Conservation (phyloP, 2,113 vertebrate genomes). For the Heloderma charlesbogerti region DNA sequence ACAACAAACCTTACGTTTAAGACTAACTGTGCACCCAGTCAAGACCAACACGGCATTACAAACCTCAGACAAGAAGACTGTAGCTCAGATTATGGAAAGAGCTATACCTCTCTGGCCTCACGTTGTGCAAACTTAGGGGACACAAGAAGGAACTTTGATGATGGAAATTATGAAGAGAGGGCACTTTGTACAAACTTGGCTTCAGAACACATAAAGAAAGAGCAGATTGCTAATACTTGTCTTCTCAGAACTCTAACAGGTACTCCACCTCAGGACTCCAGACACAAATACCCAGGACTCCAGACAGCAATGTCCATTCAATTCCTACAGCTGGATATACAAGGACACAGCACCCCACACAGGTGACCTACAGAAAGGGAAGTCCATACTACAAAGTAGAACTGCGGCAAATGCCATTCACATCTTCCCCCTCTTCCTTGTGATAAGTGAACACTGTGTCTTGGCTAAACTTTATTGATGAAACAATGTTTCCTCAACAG, state of each 20-base stretch:
- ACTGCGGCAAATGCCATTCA: too few relatives aligned
- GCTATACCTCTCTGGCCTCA: background rate
- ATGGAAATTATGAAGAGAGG: background rate
- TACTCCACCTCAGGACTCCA: too few relatives aligned
- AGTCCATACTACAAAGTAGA: too few relatives aligned
- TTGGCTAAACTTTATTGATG: too few relatives aligned
- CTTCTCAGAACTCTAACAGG: too few relatives aligned
- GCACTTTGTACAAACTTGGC: too few relatives aligned
- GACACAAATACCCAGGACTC: background rate
- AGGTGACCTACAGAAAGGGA: too few relatives aligned
- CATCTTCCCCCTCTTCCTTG: too few relatives aligned
- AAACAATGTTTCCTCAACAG: too few relatives aligned
- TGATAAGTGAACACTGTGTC: too few relatives aligned
- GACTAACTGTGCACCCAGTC: background rate
- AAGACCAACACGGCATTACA: background rate
- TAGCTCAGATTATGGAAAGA: background rate
- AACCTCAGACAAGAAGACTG: background rate
- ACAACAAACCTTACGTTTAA: background rate
- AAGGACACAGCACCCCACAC: background rate
- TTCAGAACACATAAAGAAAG: too few relatives aligned
- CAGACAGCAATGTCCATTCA: background rate
- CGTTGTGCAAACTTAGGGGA: background rate
- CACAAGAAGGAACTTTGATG: background rate
- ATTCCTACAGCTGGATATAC: background rate
- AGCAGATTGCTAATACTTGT: too few relatives aligned